These are phyloP conservation scores for Bubo scandiacus DNA, from an alignment of 2,113 vertebrate genomes.

Conservation along the genomic window DNA sequence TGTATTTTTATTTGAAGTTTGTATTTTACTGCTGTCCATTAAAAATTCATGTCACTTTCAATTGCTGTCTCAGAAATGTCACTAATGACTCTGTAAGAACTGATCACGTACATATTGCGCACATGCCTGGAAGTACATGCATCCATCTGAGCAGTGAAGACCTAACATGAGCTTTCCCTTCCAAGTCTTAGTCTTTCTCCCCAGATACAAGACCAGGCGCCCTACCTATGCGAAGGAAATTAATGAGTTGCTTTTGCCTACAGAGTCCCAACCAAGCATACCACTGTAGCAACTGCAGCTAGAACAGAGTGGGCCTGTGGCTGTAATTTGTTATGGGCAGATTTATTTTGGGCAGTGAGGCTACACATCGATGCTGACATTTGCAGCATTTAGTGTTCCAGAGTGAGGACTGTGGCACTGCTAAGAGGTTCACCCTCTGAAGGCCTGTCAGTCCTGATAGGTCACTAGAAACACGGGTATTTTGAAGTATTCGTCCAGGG, in stretches of 20 bases:
- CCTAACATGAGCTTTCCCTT: not conserved
- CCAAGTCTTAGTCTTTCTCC: not conserved
- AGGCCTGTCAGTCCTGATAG: not conserved
- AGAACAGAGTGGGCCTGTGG: not conserved
- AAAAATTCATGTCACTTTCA: not conserved
- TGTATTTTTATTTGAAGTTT: not conserved
- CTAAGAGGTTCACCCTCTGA: not conserved
- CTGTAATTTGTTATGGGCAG: not conserved
- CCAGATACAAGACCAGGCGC: not conserved
- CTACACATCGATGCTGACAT: not conserved
- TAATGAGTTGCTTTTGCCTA: not conserved
- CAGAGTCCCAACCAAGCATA: not conserved
- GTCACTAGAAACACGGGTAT: not conserved
- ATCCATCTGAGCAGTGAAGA: not conserved
- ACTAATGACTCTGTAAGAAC: not conserved
- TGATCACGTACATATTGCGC: not conserved
- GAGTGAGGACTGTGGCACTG: not conserved
- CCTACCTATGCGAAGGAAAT: not conserved
- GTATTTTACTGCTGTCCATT: not conserved
- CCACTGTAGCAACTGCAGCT: not conserved
- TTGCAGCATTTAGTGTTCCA: not conserved
- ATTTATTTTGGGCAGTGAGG: slow-evolving; percentile 1
- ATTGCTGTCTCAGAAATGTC: not conserved
- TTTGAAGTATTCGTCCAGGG: not conserved
- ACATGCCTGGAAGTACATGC: not conserved